Evolutionary conservation across 2,113 vertebrate genomes (phyloP).

Genomic region (Mormyrus iriodes): DNA sequence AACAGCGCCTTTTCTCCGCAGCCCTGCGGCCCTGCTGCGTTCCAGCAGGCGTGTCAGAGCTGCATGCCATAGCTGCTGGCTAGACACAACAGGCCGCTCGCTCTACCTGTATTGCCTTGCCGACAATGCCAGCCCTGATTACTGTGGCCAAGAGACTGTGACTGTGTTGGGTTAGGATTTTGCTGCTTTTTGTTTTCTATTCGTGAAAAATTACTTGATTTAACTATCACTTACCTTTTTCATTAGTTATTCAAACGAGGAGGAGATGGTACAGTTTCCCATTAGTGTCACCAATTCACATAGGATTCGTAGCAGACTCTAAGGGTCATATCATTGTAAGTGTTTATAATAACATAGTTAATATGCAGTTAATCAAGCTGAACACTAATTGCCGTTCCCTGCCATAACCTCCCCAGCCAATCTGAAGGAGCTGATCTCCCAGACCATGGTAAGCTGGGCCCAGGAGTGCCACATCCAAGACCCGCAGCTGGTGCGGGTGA

Average conservation of each 20-base stretch:
- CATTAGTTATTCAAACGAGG: not conserved
- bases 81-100: not conserved
- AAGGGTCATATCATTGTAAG: not conserved
- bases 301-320: not conserved
- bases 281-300: not conserved
- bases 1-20: not conserved
- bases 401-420: conserved; percentile 62
- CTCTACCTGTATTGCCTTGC: not conserved
- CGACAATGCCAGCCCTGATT: not conserved
- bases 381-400: not conserved
- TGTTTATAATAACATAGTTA: conserved; percentile 1
- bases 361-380: not conserved
- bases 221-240: not conserved
- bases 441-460: conserved; percentile 94
- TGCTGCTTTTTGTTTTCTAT: not conserved
- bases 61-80: not conserved
- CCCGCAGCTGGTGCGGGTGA: conserved; percentile 84
- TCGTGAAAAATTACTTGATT: not conserved
- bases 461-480: conserved; percentile 94
- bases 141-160: not conserved
- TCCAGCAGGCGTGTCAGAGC: not conserved
- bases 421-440: conserved; percentile 89
- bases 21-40: not conserved
- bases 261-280: not conserved
- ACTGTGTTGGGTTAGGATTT: not conserved